Evolutionary conservation across 2,113 vertebrate genomes (phyloP).

Genomic region (Alouatta palliata): DNA sequence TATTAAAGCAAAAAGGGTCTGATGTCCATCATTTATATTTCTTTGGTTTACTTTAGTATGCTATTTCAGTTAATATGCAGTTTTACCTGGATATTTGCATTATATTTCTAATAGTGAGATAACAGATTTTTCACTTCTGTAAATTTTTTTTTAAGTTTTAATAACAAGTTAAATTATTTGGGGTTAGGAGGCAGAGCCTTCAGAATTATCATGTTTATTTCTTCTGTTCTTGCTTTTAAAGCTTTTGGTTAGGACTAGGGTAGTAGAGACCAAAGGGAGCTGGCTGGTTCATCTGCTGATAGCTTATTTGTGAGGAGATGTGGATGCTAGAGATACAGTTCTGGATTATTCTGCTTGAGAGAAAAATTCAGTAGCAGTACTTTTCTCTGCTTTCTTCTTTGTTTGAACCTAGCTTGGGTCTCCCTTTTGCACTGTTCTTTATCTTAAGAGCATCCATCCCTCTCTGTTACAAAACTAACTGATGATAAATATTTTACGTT

Average conservation of each 20-base stretch:
- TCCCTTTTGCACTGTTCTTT: neutral
- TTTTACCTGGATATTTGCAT: neutral
- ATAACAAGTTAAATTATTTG: constrained; percentile 29
- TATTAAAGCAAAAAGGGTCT: neutral
- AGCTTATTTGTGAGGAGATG: neutral
- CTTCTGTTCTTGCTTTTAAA: constrained; percentile 11
- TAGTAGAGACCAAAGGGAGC: neutral
- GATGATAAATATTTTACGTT: neutral
- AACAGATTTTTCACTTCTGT: neutral
- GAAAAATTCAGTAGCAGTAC: neutral
- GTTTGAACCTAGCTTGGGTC: neutral
- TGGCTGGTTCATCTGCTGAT: neutral
- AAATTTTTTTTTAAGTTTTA: constrained; percentile 10
- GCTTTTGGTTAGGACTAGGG: neutral
- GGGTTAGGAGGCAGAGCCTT: neutral
- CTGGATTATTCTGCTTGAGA: constrained; percentile 1
- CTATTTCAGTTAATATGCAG: neutral
- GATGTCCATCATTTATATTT: neutral
- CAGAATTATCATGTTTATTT: constrained; percentile 7
- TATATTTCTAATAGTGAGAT: neutral
- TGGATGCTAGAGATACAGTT: neutral
- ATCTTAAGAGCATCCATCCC: neutral
- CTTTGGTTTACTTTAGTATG: neutral
- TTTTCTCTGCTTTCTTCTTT: neutral
- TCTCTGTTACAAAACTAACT: neutral